Percentiles rank a stretch among this genome's conserved stretches.
phyloP scores from a whole-genome alignment of 2,888 invertebrate genomes.

The Caenorhabditis auriculariae region DNA sequence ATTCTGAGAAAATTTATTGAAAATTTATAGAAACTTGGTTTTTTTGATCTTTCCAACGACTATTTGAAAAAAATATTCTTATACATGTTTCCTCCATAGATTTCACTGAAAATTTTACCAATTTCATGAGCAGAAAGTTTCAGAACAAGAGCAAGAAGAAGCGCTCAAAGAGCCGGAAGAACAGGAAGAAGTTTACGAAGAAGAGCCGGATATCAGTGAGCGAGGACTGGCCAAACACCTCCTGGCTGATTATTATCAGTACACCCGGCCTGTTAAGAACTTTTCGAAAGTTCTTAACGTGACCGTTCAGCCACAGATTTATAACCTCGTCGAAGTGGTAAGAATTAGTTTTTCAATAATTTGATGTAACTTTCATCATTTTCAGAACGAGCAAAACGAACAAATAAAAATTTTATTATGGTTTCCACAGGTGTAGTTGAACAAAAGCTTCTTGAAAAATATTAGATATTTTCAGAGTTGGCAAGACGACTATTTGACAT shows the following conservation, averaged over 20 bases:
- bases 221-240: conserved; percentile 33
- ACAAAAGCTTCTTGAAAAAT: not conserved
- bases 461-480: conserved; percentile 29
- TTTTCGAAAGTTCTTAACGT: conserved; percentile 40
- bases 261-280: conserved; percentile 40
- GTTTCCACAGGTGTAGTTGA: conserved; percentile 34
- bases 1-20: too few species aligned
- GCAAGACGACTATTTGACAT: conserved; percentile 43
- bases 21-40: not conserved
- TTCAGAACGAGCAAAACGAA: conserved; percentile 47
- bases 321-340: conserved; percentile 48
- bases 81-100: conserved; percentile 10
- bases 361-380: not conserved
- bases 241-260: conserved; percentile 31
- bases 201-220: conserved; percentile 14
- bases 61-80: not conserved
- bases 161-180: not conserved
- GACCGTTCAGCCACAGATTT: conserved; percentile 46
- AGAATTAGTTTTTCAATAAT: not conserved
- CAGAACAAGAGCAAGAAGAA: conserved; percentile 1
- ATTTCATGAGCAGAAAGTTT: not conserved
- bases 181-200: conserved; percentile 8
- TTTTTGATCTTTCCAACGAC: not conserved
- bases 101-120: not conserved
- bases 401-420: conserved; percentile 45